A percentile compares a stretch with the other conserved stretches of the same genome.
These are phyloP conservation scores for Drosophila merina DNA, from an alignment of 2,888 invertebrate genomes.

Conservation along the genomic window DNA sequence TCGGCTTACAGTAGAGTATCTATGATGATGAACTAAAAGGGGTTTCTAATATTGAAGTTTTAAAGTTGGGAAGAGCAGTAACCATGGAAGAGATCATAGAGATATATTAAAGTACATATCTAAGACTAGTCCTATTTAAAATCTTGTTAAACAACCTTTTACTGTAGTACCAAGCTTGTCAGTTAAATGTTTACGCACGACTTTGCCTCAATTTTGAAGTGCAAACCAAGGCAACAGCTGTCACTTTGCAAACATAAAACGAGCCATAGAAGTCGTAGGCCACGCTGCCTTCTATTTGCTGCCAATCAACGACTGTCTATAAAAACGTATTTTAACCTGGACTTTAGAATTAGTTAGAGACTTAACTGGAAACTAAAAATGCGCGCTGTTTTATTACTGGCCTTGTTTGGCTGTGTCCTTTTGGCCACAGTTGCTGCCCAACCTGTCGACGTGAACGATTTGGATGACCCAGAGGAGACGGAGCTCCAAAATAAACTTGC, in stretches of 20 bases:
- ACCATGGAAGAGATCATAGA: no score
- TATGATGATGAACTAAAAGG: background rate
- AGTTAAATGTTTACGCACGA: constrained; percentile 48
- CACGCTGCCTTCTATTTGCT: background rate
- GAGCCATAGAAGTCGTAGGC: constrained; percentile 17
- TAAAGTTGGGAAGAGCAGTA: background rate
- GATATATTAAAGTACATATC: no score
- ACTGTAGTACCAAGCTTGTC: constrained; percentile 14
- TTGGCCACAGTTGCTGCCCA: constrained; percentile 43
- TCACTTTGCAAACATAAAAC: constrained; percentile 48
- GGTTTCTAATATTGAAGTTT: background rate
- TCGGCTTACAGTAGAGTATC: background rate
- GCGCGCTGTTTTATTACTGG: constrained; percentile 59
- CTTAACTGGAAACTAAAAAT: constrained; percentile 34
- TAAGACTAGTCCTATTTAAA: background rate
- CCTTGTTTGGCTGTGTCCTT: constrained; percentile 62
- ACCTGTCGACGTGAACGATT: constrained; percentile 17
- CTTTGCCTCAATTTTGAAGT: constrained; percentile 14
- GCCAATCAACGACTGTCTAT: constrained; percentile 26
- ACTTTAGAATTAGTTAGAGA: constrained; percentile 53
- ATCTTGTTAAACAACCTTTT: background rate
- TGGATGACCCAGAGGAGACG: constrained; percentile 2
- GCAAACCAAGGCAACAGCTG: constrained; percentile 52
- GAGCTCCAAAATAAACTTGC: background rate
- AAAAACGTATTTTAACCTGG: constrained; percentile 42